Base-by-base conservation (phyloP, 1,140 invertebrate genomes). In the Meteorus sp. region DNA sequence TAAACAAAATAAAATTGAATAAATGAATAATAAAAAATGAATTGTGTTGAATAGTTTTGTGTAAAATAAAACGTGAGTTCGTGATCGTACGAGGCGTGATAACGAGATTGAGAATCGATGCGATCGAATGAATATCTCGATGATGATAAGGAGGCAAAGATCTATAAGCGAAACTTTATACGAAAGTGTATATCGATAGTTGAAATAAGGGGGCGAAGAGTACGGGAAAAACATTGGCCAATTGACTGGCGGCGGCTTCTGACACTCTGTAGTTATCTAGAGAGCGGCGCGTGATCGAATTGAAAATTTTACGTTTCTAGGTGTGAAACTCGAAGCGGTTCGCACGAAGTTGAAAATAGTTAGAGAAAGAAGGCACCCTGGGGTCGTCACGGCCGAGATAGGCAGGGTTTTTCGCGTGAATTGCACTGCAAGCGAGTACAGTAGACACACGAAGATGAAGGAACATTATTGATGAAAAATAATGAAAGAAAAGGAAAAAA, bases 181-280 rank as follows among this genome's bases (percentile, higher is more conserved):
- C 7, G 29, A 11, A 53, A 23, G 29, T 19, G 9, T 31, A 27
- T 27, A 27, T 17, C 3, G 9, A 41, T 25, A 25, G 37, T 9
- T 25, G 17, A 47, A 31, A 11, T 44, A 33, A 27, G n/a, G 2
- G n/a, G 15, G 19, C 8, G 17, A 58, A 3, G 41, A 31, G 19
- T 15, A 27, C 13, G 8, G 4, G 25, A 33, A 11, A 3, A n/a
- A 5, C 35, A n/a, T 4, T 39, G 35, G 35, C 20, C 56, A 59
- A 59, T 59, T 59, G 56, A 20, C 25, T 50, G 43, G 22, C 25
- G 15, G 48, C 56, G 56, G 56, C 56, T 59, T 27, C 48, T 23
- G 48, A 31, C 37, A 50, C 56, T 59, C 56, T 59, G 47, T 59
- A 59, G 22, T 59, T 59, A 59, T 59, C 56, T 59, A 41, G 47